Percentiles rank a stretch among this genome's conserved stretches.
Evolutionary conservation across 2,888 invertebrate genomes (phyloP).

Genomic region (Sericinus montela): DNA sequence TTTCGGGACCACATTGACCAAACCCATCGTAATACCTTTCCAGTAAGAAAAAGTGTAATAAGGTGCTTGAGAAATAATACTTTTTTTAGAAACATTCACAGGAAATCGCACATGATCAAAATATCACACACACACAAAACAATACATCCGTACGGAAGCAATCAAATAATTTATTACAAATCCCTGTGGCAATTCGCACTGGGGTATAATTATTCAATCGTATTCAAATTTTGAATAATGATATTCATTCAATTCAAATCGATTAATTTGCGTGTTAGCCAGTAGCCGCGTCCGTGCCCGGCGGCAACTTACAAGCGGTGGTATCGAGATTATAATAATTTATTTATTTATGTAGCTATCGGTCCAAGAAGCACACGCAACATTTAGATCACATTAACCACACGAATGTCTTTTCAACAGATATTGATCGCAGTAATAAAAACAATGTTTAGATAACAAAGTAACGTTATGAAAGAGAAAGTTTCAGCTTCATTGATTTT

Average conservation of each 20-base stretch:
- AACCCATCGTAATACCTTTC: no score
- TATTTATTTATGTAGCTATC: slow-evolving; percentile 14
- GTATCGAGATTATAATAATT: slow-evolving; percentile 5
- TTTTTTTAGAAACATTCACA: no score
- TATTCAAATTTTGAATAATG: slow-evolving; percentile 14
- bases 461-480: background rate
- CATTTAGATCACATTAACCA: slow-evolving; percentile 1
- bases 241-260: slow-evolving; percentile 29
- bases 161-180: background rate
- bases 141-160: slow-evolving; percentile 9
- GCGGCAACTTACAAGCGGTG: slow-evolving; percentile 33
- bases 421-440: background rate
- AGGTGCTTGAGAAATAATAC: no score
- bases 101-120: no score
- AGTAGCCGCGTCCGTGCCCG: slow-evolving; percentile 58
- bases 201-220: slow-evolving; percentile 4
- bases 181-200: background rate
- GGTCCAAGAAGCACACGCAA: slow-evolving; percentile 15
- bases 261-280: slow-evolving; percentile 49
- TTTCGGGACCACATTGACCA: no score
- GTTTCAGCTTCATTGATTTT: background rate
- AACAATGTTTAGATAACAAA: background rate
- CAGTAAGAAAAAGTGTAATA: no score
- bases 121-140: background rate
- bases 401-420: slow-evolving; percentile 18